phyloP scores from a whole-genome alignment of 2,888 invertebrate species.

The Pterostichus madidus region DNA sequence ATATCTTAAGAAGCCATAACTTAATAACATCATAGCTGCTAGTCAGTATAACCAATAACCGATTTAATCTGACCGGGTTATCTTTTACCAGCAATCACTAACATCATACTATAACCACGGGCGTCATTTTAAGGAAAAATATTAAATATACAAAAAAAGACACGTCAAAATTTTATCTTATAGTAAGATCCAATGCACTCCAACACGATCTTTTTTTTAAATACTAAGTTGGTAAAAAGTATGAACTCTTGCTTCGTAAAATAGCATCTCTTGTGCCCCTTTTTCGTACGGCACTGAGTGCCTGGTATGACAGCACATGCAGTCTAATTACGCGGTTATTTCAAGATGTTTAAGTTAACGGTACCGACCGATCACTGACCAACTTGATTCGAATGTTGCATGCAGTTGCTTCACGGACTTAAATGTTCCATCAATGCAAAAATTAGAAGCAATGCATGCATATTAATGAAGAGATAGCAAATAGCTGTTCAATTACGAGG shows the following conservation, averaged over 20 bases:
- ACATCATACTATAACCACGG: neutral
- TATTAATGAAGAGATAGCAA: no score
- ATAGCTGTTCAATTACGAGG: no score
- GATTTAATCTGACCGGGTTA: constrained; percentile 7
- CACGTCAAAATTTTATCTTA: no score
- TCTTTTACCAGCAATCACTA: neutral
- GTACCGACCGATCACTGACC: neutral
- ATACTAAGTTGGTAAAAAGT: no score
- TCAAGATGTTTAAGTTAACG: neutral
- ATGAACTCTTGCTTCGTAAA: no score
- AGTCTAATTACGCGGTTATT: neutral
- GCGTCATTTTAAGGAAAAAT: no score
- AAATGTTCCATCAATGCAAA: neutral
- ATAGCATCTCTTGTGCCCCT: no score
- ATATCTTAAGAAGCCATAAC: neutral
- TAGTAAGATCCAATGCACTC: no score
- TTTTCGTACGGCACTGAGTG: neutral
- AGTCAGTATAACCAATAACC: neutral
- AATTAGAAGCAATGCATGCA: no score
- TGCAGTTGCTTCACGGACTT: neutral
- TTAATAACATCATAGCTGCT: neutral
- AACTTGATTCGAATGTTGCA: neutral
- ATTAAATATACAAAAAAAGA: no score
- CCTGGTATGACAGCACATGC: neutral
- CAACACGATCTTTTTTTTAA: no score